Conservation (phyloP, 2,888 invertebrate species). For the Aphrophora alni region DNA sequence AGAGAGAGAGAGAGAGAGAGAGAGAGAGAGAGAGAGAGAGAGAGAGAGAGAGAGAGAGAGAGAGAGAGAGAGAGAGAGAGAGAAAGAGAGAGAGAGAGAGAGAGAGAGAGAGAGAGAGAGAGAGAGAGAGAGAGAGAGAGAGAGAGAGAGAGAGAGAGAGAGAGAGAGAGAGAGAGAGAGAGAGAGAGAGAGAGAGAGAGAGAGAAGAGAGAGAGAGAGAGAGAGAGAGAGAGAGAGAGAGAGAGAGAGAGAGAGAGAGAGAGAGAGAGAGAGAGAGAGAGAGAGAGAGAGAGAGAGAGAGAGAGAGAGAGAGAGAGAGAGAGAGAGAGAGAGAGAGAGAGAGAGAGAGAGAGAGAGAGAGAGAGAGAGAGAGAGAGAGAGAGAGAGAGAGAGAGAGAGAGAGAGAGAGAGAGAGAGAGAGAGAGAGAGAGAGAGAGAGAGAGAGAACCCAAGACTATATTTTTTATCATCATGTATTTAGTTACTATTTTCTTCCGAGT, state of each 20-base stretch:
- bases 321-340: background rate
- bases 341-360: background rate
- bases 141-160: background rate
- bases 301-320: too few relatives aligned
- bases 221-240: background rate
- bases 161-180: background rate
- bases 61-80: constrained; percentile 18
- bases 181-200: constrained; percentile 4
- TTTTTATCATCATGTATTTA: too few relatives aligned
- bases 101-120: constrained; percentile 6
- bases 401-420: background rate
- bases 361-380: background rate
- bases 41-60: constrained; percentile 16
- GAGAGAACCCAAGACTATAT: background rate
- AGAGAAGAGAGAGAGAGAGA: background rate
- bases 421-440: background rate
- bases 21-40: constrained; percentile 18
- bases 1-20: constrained; percentile 18
- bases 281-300: too few relatives aligned
- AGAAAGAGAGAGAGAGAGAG: constrained; percentile 7
- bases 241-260: background rate
- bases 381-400: background rate
- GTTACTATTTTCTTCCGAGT: too few relatives aligned
- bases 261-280: background rate
- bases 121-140: constrained; percentile 34